A percentile compares a stretch with the other conserved stretches of the same genome.
Evolutionary conservation across 1,140 invertebrate genomes (phyloP).

Genomic region (Aphelinus certus): DNA sequence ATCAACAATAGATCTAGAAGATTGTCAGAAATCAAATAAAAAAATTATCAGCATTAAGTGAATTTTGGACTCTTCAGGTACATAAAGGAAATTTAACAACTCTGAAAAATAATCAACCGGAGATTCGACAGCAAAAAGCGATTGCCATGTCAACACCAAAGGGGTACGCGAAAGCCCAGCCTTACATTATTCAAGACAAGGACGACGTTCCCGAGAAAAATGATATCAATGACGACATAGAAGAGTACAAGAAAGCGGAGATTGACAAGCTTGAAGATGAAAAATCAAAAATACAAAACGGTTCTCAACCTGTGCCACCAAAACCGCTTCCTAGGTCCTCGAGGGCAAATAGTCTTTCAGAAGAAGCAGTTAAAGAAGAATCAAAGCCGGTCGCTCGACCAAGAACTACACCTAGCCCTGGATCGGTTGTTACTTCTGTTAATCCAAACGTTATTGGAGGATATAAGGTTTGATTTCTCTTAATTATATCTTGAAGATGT

Average conservation of each 20-base stretch:
- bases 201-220: constrained; percentile 52
- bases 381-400: constrained; percentile 80
- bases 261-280: constrained; percentile 54
- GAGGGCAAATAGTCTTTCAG: constrained; percentile 72
- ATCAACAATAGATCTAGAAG: constrained; percentile 9
- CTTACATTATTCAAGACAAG: constrained; percentile 48
- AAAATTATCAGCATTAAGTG: constrained; percentile 44
- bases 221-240: constrained; percentile 40
- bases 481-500: constrained; percentile 24
- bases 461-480: constrained; percentile 72
- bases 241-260: constrained; percentile 50
- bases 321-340: constrained; percentile 79
- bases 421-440: constrained; percentile 66
- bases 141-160: constrained; percentile 55
- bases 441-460: constrained; percentile 70
- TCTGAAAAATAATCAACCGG: constrained; percentile 60
- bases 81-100: constrained; percentile 64
- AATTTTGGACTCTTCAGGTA: constrained; percentile 56
- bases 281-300: constrained; percentile 59
- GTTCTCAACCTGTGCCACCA: constrained; percentile 68
- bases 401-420: constrained; percentile 70
- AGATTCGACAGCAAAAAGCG: constrained; percentile 55
- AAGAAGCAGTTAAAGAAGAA: constrained; percentile 59
- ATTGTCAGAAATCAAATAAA: not conserved
- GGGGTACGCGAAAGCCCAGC: constrained; percentile 53